Percentiles rank a stretch among this genome's conserved stretches.
These are phyloP conservation scores for Doryteuthis pealeii DNA, from an alignment of 1,140 invertebrate genomes.

Conservation along the genomic window DNA sequence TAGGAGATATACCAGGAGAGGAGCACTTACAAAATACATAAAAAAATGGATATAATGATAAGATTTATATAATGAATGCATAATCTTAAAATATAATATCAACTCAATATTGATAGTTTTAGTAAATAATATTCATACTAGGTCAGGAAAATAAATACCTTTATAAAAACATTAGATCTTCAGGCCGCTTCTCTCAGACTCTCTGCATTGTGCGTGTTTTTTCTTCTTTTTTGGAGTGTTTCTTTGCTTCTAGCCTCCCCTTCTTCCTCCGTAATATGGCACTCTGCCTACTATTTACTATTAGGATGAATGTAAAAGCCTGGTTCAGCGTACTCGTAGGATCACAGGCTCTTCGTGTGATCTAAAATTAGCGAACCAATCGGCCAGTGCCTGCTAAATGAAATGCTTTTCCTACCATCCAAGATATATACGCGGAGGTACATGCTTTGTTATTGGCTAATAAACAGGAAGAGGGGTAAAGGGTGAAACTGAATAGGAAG, in stretches of 20 bases:
- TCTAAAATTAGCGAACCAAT: conserved; percentile 1
- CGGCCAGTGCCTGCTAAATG: not conserved
- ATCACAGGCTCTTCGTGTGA: not conserved
- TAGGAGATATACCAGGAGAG: too few species aligned
- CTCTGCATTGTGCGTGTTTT: conserved; percentile 12
- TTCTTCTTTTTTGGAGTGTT: conserved; percentile 17
- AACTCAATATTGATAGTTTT: too few species aligned
- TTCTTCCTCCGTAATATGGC: not conserved
- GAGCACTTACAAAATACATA: too few species aligned
- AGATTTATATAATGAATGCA: too few species aligned
- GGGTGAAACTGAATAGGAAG: not conserved
- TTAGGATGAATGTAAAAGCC: not conserved
- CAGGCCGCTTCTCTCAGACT: not conserved
- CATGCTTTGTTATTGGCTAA: not conserved
- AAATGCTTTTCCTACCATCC: not conserved
- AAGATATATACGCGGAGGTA: not conserved
- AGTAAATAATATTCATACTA: too few species aligned
- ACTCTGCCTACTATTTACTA: not conserved
- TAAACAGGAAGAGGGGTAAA: not conserved
- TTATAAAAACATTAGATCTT: not conserved
- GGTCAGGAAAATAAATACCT: too few species aligned
- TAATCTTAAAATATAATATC: too few species aligned
- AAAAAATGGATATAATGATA: too few species aligned
- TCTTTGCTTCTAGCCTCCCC: not conserved
- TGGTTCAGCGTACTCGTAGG: not conserved